Evolutionary conservation across 2,888 invertebrate genomes (phyloP).

Genomic region (Ophion costatus): DNA sequence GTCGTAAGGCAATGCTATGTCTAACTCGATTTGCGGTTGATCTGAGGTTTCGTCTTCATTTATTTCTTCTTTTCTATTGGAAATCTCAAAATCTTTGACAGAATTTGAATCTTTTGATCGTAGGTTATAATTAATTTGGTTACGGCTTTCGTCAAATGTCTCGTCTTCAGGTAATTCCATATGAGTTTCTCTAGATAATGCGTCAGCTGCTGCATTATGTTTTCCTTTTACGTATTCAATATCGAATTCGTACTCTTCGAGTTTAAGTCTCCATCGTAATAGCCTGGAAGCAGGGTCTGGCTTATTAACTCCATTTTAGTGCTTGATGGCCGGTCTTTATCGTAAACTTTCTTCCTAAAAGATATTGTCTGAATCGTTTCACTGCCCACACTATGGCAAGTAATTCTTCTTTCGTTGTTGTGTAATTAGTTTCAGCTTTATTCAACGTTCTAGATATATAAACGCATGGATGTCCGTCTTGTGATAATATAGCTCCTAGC

Average conservation of each 20-base stretch:
- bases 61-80: background rate
- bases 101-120: background rate
- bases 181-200: no score
- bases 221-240: no score
- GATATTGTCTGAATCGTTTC: constrained; percentile 70
- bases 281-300: constrained; percentile 33
- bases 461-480: constrained; percentile 76
- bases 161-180: background rate
- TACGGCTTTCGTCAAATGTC: background rate
- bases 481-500: constrained; percentile 75
- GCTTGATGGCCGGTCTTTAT: constrained; percentile 76
- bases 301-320: constrained; percentile 70
- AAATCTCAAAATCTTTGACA: background rate
- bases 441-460: constrained; percentile 74
- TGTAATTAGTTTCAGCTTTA: constrained; percentile 60
- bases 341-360: constrained; percentile 67
- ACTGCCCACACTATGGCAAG: constrained; percentile 38
- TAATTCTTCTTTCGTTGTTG: constrained; percentile 70
- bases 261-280: no score
- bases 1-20: background rate
- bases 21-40: background rate
- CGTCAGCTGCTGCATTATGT: no score
- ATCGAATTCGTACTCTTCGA: no score
- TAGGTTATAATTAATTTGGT: background rate
- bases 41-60: background rate